Evolutionary conservation across 2,888 invertebrate genomes (phyloP), one percentile per base, ranked within the genome.

Genomic region (Melipona bicolor): DNA sequence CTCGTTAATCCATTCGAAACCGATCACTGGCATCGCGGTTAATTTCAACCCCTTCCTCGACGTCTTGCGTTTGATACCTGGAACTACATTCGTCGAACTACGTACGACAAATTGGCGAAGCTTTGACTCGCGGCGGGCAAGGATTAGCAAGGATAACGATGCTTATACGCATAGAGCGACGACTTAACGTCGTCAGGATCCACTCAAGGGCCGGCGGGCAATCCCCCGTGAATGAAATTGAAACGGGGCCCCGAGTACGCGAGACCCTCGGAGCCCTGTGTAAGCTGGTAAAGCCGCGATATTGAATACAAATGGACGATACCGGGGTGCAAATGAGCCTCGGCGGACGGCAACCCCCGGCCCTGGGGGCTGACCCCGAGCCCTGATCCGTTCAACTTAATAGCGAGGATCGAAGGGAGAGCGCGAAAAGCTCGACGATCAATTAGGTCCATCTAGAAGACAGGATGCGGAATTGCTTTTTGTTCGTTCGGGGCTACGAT

Each of bases 201-300:
- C 93, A 93, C 93, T 94, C 91, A 92, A 92, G 91, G 91, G 90
- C 91, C 90, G 87, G 89, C 89, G 65, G 56, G 90, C 83, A 86
- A 27, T 9, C 61, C 52, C 27, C 89, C 87, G 90, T 59, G 43
- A 6, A 91, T 91, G 90, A 93, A 94, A 93, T 93, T 92, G 93
- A 94, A 94, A 94, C 93, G 91, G 91, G 90, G 89, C 92, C 92
- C 83, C 88, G 87, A 75, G 74, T 21, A 56, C 76, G 56, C 65
- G 50, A 74, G 78, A 67, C 83, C 83, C 77, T 81, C 76, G 64
- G 1, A 9, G 32, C 32, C 76, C 88, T 84, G 83, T 93, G 90
- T 94, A 94, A 94, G 94, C 94, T 92, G 92, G 93, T 94, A 94
- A 94, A 93, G 92, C 93, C 90, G 92, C 94, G 93, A 94, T 94